Evolutionary conservation across 2,113 vertebrate species (phyloP), one percentile per base, ranked within the genome.

Genomic region (Penelope pileata): DNA sequence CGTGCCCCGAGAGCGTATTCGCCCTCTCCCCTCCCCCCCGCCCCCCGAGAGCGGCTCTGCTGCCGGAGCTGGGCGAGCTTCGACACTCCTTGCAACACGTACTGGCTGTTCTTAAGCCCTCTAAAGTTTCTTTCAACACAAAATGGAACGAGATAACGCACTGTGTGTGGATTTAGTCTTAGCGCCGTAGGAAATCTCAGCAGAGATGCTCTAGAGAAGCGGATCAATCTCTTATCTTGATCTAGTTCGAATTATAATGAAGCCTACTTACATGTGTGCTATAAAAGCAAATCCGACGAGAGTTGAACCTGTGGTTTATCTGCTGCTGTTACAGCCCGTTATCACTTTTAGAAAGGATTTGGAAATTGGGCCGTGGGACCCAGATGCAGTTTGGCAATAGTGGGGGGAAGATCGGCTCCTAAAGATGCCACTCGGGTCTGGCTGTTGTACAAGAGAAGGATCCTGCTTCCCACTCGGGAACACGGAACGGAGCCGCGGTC

Each of bases 161-260:
- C 63, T 74, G 36, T 30, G 42, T 42, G 63, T n/a, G 91, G 90
- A 54, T 90, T 91, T 87, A 92, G 62, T 84, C 69, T 91, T 60
- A 76, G 30, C 36, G 59, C 70, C 22, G 18, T 59, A 83, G 86
- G 89, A 92, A 95, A 85, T 64, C 74, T 83, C 89, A 34, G 58
- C 69, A 93, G 78, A 95, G 96, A 96, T 95, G 95, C 92, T 85
- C 94, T 88, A 64, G 42, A 83, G 82, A 82, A 90, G 34, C 48
- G 91, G 54, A 22, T 80, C 87, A 85, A 80, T 84, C 88, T 86
- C 88, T 94, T 94, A 95, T 93, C 91, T 96, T 64, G 94, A 96
- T 96, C 92, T 91, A 86, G 50, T 88, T 64, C 56, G 87, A 90
- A 90, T 86, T 80, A 78, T 85, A 94, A 80, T 58, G 92, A 88